Evolutionary conservation across 37 sponge, comb jelly and placozoan species (phyloP).

Genomic region (Tethya wilhelma): DNA sequence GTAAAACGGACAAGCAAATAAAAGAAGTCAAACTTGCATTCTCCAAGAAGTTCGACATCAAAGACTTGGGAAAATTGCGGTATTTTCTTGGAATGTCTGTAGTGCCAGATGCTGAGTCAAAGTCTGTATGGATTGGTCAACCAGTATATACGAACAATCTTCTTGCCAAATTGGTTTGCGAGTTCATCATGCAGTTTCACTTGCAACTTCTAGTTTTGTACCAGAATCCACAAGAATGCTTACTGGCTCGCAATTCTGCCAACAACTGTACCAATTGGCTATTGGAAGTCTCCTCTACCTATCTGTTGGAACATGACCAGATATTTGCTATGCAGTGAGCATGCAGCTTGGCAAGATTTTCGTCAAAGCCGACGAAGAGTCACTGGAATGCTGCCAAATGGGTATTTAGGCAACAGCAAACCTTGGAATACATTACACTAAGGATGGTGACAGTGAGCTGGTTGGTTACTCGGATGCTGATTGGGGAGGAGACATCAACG

Average conservation of each 20-base stretch:
- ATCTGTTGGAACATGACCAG: conserved; percentile 41
- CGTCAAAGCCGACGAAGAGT: conserved; percentile 16
- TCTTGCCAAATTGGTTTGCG: no score
- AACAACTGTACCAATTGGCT: conserved; percentile 35
- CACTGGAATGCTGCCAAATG: conserved; percentile 36
- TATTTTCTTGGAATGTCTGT: conserved; percentile 47
- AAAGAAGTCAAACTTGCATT: conserved; percentile 38
- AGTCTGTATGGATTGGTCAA: conserved; percentile 32
- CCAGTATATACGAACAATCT: no score
- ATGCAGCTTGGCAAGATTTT: conserved; percentile 42
- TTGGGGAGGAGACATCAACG: no score
- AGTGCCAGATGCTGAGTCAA: conserved; percentile 29
- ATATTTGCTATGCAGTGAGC: conserved; percentile 29
- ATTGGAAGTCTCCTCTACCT: conserved; percentile 45
- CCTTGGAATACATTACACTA: no score
- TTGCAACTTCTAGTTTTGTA: no score
- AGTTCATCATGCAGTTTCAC: no score
- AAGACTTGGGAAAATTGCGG: conserved; percentile 49
- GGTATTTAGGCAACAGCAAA: no score
- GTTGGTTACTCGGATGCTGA: no score
- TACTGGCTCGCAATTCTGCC: no score
- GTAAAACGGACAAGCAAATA: conserved; percentile 28
- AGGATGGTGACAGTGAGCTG: no score
- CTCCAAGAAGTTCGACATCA: conserved; percentile 40
- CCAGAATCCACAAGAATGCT: no score